phyloP scores from a whole-genome alignment of 2,888 invertebrate species.

The Sphinx pinastri region DNA sequence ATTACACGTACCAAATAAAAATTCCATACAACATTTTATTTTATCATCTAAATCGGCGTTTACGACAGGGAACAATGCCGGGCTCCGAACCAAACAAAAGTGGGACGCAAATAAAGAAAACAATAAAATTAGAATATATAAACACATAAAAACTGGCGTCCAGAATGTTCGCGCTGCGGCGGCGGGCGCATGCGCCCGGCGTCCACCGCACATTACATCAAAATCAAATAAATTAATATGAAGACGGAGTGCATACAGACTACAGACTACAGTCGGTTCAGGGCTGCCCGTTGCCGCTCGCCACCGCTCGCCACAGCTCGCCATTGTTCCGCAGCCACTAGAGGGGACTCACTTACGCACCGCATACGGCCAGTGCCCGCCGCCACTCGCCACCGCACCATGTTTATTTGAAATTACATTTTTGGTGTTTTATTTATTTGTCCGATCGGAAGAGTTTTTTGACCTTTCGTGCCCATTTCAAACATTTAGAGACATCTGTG shows the following conservation, averaged over 20 bases:
- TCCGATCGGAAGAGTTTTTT: constrained; percentile 41
- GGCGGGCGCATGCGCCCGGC: constrained; percentile 66
- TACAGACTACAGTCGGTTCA: background rate
- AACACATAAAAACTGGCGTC: constrained; percentile 80
- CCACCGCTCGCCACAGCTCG: background rate
- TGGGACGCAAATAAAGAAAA: constrained; percentile 84
- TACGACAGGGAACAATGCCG: constrained; percentile 82
- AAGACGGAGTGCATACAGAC: constrained; percentile 38
- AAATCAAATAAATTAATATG: constrained; percentile 71
- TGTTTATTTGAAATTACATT: constrained; percentile 54
- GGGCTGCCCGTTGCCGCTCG: background rate
- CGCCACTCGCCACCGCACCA: constrained; percentile 34
- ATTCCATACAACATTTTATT: constrained; percentile 81
- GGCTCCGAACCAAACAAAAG: constrained; percentile 81
- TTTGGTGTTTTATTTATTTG: constrained; percentile 50
- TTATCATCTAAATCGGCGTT: constrained; percentile 83
- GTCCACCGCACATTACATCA: constrained; percentile 63
- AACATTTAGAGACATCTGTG: constrained; percentile 11
- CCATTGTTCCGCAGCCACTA: background rate
- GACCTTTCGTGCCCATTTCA: constrained; percentile 36
- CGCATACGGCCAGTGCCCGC: background rate
- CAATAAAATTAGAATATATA: constrained; percentile 84
- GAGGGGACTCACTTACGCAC: constrained; percentile 9
- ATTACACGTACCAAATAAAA: constrained; percentile 66
- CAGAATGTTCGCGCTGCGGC: constrained; percentile 69